Base-by-base conservation (phyloP, 23 tunicate genomes). In the Styela clava region DNA sequence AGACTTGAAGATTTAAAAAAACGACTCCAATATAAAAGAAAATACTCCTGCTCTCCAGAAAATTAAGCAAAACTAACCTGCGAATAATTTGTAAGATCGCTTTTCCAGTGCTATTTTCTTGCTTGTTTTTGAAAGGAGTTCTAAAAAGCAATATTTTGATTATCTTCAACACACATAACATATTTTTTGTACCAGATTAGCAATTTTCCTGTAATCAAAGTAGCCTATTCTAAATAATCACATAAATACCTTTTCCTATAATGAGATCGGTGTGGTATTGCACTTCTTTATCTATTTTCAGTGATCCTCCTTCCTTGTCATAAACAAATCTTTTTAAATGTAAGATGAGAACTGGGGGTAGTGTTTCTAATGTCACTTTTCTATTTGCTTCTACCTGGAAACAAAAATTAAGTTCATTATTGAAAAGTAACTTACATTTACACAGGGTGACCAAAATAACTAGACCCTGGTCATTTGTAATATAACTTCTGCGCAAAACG, bases 251-350 rank as follows among this genome's bases (percentile, higher is more conserved):
- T 79, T 84, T 86, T 19, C 69, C 77, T 16, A 91, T 83, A 23
- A 87, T 74, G 34, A 91, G 81, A 34, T 91, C 97, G 0, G 92
- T 91, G 26, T 83, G 89, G 34, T 83, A 91, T 70, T 91, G 92
- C 79, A 91, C 74, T 67, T 79, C 65, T 63, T 74, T 74, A 44
- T 91, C 88, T 27, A 91, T 79, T 64, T 91, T 91, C 68, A 83
- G 73, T 34, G 84, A 79, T 22, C 91, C 91, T 16, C 97, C 97
- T 18, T 78, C 62, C 79, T 91, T 91, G 74, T 91, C 87, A 37
- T 86, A 91, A 44, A 91, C 88, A 71, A 91, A 91, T 16, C 97
- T 78, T 68, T 91, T 91, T 35, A 91, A 73, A 79, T 91, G 97
- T 34, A 91, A 73, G 79, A 91, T 91, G 24, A 91, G 74, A 31